Conservation (phyloP, 2,888 invertebrate genomes). For the Ceramica pisi region DNA sequence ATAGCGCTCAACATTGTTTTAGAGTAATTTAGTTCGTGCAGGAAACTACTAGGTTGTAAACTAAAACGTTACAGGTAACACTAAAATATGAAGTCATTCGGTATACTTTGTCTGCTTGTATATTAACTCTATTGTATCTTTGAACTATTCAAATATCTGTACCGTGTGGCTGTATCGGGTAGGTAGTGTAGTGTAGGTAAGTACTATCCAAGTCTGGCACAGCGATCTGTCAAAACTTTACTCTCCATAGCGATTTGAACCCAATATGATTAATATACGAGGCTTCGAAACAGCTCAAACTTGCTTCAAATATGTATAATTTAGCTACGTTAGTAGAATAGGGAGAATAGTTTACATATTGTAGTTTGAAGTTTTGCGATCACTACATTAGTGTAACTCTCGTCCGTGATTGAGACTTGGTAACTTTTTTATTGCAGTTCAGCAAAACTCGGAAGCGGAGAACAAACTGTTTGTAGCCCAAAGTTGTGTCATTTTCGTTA, state of each 20-base stretch:
- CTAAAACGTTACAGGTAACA: constrained; percentile 20
- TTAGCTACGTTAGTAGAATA: constrained; percentile 34
- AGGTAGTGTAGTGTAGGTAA: constrained; percentile 5
- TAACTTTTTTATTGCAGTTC: constrained; percentile 58
- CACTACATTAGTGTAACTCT: constrained; percentile 31
- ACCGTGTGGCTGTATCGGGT: constrained; percentile 14
- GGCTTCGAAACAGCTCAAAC: constrained; percentile 37
- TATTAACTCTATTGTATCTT: constrained; percentile 8
- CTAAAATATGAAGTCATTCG: constrained; percentile 7
- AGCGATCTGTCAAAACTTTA: constrained; percentile 59
- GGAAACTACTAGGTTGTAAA: constrained; percentile 31
- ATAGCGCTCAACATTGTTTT: constrained; percentile 26
- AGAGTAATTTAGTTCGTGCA: neutral
- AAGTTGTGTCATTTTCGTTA: constrained; percentile 32
- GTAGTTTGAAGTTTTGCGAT: constrained; percentile 46
- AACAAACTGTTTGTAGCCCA: constrained; percentile 31
- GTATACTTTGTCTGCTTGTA: constrained; percentile 4
- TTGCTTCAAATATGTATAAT: constrained; percentile 53
- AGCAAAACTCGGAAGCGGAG: constrained; percentile 17
- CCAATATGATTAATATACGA: constrained; percentile 59
- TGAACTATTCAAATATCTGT: constrained; percentile 35
- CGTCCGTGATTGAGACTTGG: constrained; percentile 29
- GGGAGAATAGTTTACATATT: constrained; percentile 46
- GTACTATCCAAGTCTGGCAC: constrained; percentile 10
- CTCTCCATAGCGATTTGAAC: constrained; percentile 49